Percentiles rank a stretch among this genome's conserved stretches.
phyloP scores from a whole-genome alignment of 2,888 invertebrate genomes.

The Tenthredo scrophulariae region DNA sequence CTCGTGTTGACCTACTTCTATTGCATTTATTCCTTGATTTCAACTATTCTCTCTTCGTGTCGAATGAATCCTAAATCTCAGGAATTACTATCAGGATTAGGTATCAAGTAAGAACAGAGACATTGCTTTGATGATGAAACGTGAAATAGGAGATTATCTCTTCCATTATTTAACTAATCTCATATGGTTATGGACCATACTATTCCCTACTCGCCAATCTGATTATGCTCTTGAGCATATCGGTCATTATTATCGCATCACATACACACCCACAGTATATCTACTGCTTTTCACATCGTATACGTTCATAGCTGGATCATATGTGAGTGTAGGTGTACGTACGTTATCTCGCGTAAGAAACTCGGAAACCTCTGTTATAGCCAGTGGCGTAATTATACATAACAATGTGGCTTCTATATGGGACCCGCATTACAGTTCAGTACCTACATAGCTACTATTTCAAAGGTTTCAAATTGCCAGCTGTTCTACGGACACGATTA shows the following conservation, averaged over 20 bases:
- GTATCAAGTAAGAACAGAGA: background rate
- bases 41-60: background rate
- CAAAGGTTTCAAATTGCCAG: conserved; percentile 9
- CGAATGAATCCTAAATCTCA: background rate
- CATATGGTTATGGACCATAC: conserved; percentile 3
- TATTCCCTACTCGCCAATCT: background rate
- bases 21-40: conserved; percentile 17
- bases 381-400: conserved; percentile 10
- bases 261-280: background rate
- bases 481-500: conserved; percentile 8
- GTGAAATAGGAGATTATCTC: background rate
- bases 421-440: conserved; percentile 24
- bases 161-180: conserved; percentile 1
- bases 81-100: background rate
- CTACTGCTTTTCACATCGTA: background rate
- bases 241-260: conserved; percentile 10
- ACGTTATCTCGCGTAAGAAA: background rate
- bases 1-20: conserved; percentile 46
- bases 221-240: conserved; percentile 19
- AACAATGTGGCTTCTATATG: conserved; percentile 31
- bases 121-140: background rate
- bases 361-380: conserved; percentile 18
- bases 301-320: background rate
- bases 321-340: background rate
- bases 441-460: background rate